phyloP scores from a whole-genome alignment of 2,797 vertebrate species.

The Glossophaga mutica region DNA sequence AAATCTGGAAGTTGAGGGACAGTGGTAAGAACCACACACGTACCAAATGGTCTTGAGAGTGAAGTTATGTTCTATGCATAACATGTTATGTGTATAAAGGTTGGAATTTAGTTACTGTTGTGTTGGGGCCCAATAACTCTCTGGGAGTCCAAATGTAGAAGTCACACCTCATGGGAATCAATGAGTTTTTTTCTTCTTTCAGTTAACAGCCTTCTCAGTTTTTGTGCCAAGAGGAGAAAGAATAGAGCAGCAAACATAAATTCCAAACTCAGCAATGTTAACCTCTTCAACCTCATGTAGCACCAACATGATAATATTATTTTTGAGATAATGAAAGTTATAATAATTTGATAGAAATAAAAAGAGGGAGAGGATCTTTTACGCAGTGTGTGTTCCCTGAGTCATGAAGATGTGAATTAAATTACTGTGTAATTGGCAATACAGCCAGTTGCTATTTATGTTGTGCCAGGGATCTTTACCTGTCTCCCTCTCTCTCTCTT shows the following conservation, averaged over 20 bases:
- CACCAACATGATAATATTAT: not conserved
- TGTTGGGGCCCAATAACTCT: not conserved
- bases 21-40: not conserved
- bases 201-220: not conserved
- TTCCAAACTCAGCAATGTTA: not conserved
- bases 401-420: not conserved
- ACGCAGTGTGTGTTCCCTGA: not conserved
- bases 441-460: not conserved
- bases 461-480: not conserved
- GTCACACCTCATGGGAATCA: not conserved
- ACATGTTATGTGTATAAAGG: not conserved
- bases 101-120: not conserved
- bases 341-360: not conserved
- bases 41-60: not conserved
- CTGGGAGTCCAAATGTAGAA: not conserved
- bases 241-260: not conserved
- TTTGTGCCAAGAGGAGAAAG: not conserved
- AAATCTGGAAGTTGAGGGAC: not conserved
- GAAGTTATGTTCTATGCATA: not conserved
- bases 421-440: not conserved
- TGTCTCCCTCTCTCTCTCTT: not conserved
- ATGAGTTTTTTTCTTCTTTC: not conserved
- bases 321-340: not conserved
- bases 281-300: not conserved
- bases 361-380: not conserved